A percentile compares a stretch with the other conserved stretches of the same genome.
Conservation (phyloP, 2,797 vertebrate genomes). For the Notolabrus celidotus region DNA sequence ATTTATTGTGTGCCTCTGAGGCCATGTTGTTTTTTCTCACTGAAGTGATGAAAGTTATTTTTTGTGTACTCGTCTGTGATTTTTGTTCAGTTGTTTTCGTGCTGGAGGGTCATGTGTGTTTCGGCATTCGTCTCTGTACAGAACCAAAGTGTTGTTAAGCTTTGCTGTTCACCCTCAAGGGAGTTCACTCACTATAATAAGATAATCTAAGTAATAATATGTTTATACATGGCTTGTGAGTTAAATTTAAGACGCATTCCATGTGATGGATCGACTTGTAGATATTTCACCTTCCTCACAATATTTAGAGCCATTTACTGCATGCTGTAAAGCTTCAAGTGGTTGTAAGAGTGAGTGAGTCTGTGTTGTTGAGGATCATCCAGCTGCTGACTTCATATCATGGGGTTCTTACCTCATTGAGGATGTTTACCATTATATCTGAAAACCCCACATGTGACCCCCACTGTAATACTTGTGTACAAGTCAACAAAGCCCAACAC, state of each 20-base stretch:
- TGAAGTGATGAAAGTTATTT: conserved; percentile 58
- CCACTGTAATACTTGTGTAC: conserved; percentile 55
- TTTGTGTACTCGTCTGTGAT: conserved; percentile 72
- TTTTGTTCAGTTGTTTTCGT: conserved; percentile 61
- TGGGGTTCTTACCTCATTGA: conserved; percentile 48
- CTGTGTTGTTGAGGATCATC: conserved; percentile 44
- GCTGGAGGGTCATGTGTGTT: conserved; percentile 44
- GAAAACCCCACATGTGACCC: conserved; percentile 36
- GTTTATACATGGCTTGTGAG: conserved; percentile 50
- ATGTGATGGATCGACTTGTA: conserved; percentile 52
- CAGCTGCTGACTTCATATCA: conserved; percentile 19
- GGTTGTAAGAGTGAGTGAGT: conserved; percentile 59
- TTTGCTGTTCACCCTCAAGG: conserved; percentile 16
- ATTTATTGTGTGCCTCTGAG: conserved; percentile 85
- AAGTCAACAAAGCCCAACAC: conserved; percentile 47
- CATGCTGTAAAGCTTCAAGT: conserved; percentile 68
- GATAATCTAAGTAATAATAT: conserved; percentile 21
- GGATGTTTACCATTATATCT: conserved; percentile 42
- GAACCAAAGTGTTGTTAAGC: conserved; percentile 36
- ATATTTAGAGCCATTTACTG: conserved; percentile 45
- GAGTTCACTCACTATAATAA: conserved; percentile 16
- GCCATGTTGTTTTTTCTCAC: conserved; percentile 63
- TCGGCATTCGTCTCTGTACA: conserved; percentile 49
- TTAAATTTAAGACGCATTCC: conserved; percentile 54
- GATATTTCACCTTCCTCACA: conserved; percentile 49